Conservation (phyloP, 2,888 invertebrate species). For the Onchidella celtica region DNA sequence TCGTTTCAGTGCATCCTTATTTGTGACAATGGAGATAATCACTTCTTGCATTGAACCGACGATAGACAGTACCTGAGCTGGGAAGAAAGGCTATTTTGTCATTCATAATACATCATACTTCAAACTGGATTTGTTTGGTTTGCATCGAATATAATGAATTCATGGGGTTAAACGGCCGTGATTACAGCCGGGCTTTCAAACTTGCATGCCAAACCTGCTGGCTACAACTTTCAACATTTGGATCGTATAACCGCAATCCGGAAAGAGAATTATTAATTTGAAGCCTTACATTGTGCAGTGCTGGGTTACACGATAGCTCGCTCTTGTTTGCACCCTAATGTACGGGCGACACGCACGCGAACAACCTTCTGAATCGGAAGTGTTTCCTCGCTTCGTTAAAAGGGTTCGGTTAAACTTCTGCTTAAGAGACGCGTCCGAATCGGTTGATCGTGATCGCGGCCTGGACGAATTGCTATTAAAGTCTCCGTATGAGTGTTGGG, state of each 20-base stretch:
- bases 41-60: too few species aligned
- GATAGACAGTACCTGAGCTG: too few species aligned
- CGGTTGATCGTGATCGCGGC: conserved; percentile 14
- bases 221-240: not conserved
- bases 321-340: conserved; percentile 26
- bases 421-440: not conserved
- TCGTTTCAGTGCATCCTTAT: too few species aligned
- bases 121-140: too few species aligned
- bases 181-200: too few species aligned
- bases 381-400: conserved; percentile 29
- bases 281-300: not conserved
- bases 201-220: not conserved
- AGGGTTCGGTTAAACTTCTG: not conserved
- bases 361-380: conserved; percentile 29
- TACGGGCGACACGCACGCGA: conserved; percentile 27
- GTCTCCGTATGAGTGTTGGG: too few species aligned
- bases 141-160: too few species aligned
- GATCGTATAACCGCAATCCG: conserved; percentile 13
- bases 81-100: too few species aligned
- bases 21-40: too few species aligned
- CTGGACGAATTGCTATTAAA: too few species aligned
- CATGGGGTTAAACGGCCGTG: too few species aligned
- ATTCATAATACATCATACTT: too few species aligned
- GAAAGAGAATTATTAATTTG: conserved; percentile 26
- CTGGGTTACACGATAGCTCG: not conserved